Percentiles rank a stretch among this genome's conserved stretches.
These are phyloP conservation scores for Forbesichthys agassizii DNA, from an alignment of 2,113 vertebrate genomes.

Conservation along the genomic window DNA sequence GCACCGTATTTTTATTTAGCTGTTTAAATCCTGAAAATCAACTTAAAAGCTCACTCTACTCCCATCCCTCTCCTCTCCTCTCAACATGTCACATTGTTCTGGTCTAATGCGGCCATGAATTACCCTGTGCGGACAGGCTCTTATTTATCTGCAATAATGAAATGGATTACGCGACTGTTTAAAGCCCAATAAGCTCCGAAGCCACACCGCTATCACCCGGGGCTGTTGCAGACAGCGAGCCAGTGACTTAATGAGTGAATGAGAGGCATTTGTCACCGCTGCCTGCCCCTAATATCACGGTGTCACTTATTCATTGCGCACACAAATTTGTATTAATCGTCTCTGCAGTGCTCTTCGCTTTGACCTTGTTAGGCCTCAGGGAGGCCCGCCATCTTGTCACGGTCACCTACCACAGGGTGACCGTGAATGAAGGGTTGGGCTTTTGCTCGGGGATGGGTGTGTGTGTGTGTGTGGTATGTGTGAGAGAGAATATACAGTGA, in stretches of 20 bases:
- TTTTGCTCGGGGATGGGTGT: too few relatives aligned
- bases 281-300: conserved; percentile 65
- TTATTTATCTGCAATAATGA: conserved; percentile 69
- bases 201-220: conserved; percentile 28
- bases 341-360: conserved; percentile 13
- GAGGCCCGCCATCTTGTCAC: conserved; percentile 21
- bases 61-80: background rate
- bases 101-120: conserved; percentile 63
- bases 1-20: too few relatives aligned
- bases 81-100: conserved; percentile 27
- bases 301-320: conserved; percentile 73
- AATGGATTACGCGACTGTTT: conserved; percentile 68
- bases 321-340: conserved; percentile 54
- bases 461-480: conserved; percentile 17
- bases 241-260: conserved; percentile 71
- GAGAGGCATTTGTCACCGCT: conserved; percentile 72
- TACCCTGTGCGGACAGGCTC: conserved; percentile 40
- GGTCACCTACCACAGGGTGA: too few relatives aligned
- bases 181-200: conserved; percentile 69
- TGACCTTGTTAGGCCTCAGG: conserved; percentile 39
- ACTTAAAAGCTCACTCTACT: too few relatives aligned
- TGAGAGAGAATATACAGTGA: background rate
- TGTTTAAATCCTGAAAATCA: too few relatives aligned
- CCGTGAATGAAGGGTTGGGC: too few relatives aligned
- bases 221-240: conserved; percentile 40